Evolutionary conservation across 2,888 invertebrate species (phyloP).

Genomic region (Catocala fraxini): DNA sequence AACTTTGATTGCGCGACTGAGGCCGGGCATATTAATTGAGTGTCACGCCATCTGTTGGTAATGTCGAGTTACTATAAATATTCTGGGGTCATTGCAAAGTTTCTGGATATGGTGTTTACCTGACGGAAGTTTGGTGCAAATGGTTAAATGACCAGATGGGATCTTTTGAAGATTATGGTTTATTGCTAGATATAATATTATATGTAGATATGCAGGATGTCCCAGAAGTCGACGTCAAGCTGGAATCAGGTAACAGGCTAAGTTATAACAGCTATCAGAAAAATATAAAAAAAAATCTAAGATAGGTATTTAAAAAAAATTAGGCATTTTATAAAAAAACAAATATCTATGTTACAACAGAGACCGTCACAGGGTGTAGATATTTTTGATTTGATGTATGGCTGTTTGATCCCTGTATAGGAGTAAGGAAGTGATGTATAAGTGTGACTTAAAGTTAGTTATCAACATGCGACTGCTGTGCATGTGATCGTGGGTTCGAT

Average conservation of each 20-base stretch:
- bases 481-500: too few species aligned
- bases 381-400: too few species aligned
- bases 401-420: too few species aligned
- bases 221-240: too few species aligned
- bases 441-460: neutral
- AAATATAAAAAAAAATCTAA: too few species aligned
- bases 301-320: too few species aligned
- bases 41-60: constrained; percentile 32
- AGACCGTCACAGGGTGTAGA: too few species aligned
- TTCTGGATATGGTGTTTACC: constrained; percentile 5
- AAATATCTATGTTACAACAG: too few species aligned
- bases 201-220: too few species aligned
- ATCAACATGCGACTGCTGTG: neutral
- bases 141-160: constrained; percentile 5
- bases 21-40: constrained; percentile 44
- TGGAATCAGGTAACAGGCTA: too few species aligned
- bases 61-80: constrained; percentile 21
- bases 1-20: constrained; percentile 45
- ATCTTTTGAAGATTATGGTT: neutral
- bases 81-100: constrained; percentile 13
- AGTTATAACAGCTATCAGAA: too few species aligned
- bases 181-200: neutral
- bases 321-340: too few species aligned
- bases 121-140: neutral
- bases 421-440: neutral